phyloP scores from a whole-genome alignment of 2,888 invertebrate species.

The Caenorhabditis becei region DNA sequence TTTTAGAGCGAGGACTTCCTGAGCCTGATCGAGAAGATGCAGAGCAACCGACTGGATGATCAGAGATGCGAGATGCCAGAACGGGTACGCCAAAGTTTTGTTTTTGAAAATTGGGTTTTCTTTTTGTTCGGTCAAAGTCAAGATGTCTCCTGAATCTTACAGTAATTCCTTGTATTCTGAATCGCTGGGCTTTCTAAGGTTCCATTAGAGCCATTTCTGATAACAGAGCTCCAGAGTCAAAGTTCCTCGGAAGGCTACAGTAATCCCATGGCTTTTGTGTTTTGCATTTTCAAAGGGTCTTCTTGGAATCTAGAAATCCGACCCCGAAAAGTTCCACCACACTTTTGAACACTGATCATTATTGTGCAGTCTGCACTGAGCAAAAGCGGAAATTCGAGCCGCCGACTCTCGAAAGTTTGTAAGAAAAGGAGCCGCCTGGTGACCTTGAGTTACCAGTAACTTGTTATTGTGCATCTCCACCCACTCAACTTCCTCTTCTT shows the following conservation, averaged over 20 bases:
- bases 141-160: not conserved
- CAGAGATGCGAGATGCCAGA: conserved; percentile 94
- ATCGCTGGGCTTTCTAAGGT: no score
- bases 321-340: not conserved
- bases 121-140: conserved; percentile 11
- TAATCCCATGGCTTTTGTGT: no score
- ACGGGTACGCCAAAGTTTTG: conserved; percentile 49
- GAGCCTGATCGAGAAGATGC: conserved; percentile 93
- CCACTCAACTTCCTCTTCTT: conserved; percentile 6
- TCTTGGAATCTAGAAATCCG: not conserved
- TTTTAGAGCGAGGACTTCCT: conserved; percentile 87
- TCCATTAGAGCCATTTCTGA: no score
- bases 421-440: not conserved
- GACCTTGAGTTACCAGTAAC: conserved; percentile 9
- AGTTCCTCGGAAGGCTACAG: no score
- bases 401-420: conserved; percentile 6
- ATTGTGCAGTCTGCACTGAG: not conserved
- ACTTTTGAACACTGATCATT: conserved; percentile 3
- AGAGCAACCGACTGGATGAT: conserved; percentile 95
- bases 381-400: conserved; percentile 9
- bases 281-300: no score
- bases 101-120: conserved; percentile 4
- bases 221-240: no score
- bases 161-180: no score
- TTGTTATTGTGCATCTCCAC: conserved; percentile 29